Base-by-base conservation (phyloP, 2,113 vertebrate genomes). In the Myotis brandtii region DNA sequence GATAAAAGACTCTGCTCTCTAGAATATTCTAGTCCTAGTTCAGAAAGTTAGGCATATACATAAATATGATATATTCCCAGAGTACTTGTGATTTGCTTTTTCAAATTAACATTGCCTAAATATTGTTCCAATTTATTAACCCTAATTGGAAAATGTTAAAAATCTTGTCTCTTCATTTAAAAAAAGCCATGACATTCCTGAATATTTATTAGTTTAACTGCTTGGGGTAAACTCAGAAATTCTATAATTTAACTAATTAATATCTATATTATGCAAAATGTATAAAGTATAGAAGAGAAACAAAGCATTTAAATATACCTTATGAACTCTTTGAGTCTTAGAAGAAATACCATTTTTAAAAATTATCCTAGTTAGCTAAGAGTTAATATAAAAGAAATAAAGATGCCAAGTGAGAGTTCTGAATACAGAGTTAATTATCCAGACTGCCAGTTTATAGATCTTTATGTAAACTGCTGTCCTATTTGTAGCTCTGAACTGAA, bases 161-260 rank as follows among this genome's bases (percentile, higher is more conserved):
- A 96, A 96, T 93, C 80, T 93, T 76, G 1, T 73, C 18, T 64
- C 32, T 94, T 72, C 37, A 66, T 75, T 92, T 93, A 11, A 59
- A 59, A 67, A 87, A 23, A 67, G 3, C 3, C 30, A 75, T 48
- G 34, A 48, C 32, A n/a, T 90, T 90, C 37, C 66, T 85, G 17
- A 66, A 6, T 95, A 37, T 46, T 13, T 86, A 59, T 90, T 88
- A 77, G 32, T 64, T 86, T 93, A 97, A 98, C 95, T 96, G 88
- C 86, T 98, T 97, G 93, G 89, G 84, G 70, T 92, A 95, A 98
- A 86, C 66, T 92, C 77, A 96, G 83, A 91, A 95, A 97, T 92
- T 89, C 59, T 97, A 67, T 95, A 93, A 46, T 98, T 92, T 86
- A 96, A 56, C 79, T 95, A 0, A 5, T 95, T 94, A 93, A 93